Conservation (phyloP, 2,888 invertebrate species). For the Cecidostiba fungosa region DNA sequence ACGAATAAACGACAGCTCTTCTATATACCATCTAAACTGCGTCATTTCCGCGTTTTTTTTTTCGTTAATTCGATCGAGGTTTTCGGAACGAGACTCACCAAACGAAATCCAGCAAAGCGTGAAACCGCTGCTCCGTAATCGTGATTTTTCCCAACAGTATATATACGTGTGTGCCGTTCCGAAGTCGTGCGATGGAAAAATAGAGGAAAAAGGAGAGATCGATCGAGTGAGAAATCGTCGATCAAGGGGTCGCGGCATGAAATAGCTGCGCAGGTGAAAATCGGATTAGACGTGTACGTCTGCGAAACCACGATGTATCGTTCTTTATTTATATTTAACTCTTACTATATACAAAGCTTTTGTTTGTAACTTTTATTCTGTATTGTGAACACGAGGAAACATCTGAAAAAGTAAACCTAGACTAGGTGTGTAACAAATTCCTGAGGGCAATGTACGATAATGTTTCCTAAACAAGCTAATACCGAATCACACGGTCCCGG, state of each 20-base stretch:
- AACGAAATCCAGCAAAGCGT: slow-evolving; percentile 38
- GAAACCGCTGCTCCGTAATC: slow-evolving; percentile 33
- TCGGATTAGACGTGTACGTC: not conserved
- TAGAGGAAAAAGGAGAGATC: slow-evolving; percentile 32
- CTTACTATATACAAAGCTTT: not conserved
- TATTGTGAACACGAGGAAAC: no score
- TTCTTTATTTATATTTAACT: not conserved
- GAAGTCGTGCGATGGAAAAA: not conserved
- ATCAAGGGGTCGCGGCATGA: not conserved
- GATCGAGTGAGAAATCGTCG: slow-evolving; percentile 23
- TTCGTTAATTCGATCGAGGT: slow-evolving; percentile 50
- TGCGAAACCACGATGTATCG: no score
- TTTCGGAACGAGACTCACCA: slow-evolving; percentile 30
- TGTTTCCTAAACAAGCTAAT: not conserved
- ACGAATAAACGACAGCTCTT: not conserved
- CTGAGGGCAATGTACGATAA: not conserved
- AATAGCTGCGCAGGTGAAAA: not conserved
- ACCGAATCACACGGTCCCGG: not conserved
- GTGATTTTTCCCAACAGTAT: slow-evolving; percentile 29
- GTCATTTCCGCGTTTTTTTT: slow-evolving; percentile 12
- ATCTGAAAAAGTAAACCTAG: no score
- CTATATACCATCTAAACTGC: not conserved
- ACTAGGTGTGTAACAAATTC: not conserved
- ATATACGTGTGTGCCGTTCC: not conserved
- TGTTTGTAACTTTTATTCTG: not conserved